Percentiles rank a stretch among this genome's conserved stretches.
These are phyloP conservation scores for Ophion costatus DNA, from an alignment of 2,888 invertebrate genomes.

Conservation along the genomic window DNA sequence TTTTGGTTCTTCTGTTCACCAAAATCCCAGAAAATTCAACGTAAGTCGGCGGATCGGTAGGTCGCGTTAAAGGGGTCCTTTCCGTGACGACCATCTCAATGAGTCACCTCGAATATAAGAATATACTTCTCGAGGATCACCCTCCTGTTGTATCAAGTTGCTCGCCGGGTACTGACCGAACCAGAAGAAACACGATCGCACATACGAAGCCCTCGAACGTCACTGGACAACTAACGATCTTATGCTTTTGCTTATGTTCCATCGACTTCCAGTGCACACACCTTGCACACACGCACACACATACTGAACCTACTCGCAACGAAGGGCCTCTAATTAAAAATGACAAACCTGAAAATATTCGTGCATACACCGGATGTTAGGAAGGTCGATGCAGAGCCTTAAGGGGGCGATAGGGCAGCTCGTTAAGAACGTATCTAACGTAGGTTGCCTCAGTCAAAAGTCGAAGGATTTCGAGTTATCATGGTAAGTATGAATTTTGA, in stretches of 20 bases:
- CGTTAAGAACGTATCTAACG: too few relatives aligned
- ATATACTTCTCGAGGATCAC: constrained; percentile 35
- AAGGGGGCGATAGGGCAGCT: too few relatives aligned
- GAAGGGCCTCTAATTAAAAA: neutral
- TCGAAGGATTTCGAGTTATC: too few relatives aligned
- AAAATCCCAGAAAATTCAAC: constrained; percentile 84
- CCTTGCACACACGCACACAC: neutral
- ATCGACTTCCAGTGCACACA: neutral
- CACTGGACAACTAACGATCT: constrained; percentile 51
- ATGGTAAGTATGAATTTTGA: too few relatives aligned
- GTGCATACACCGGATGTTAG: neutral
- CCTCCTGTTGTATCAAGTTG: constrained; percentile 17
- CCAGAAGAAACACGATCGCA: constrained; percentile 57
- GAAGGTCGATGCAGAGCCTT: too few relatives aligned
- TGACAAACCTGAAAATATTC: neutral
- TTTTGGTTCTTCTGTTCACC: constrained; percentile 82
- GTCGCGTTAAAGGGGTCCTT: constrained; percentile 84
- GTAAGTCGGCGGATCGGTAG: constrained; percentile 82
- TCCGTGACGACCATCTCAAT: constrained; percentile 81
- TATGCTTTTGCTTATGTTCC: constrained; percentile 28
- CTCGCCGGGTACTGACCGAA: constrained; percentile 23
- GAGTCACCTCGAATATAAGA: neutral
- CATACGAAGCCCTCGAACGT: constrained; percentile 60
- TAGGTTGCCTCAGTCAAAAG: too few relatives aligned
- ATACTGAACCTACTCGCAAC: neutral